These are phyloP conservation scores for Cryptus armator DNA, from an alignment of 2,888 invertebrate species.

Conservation along the genomic window DNA sequence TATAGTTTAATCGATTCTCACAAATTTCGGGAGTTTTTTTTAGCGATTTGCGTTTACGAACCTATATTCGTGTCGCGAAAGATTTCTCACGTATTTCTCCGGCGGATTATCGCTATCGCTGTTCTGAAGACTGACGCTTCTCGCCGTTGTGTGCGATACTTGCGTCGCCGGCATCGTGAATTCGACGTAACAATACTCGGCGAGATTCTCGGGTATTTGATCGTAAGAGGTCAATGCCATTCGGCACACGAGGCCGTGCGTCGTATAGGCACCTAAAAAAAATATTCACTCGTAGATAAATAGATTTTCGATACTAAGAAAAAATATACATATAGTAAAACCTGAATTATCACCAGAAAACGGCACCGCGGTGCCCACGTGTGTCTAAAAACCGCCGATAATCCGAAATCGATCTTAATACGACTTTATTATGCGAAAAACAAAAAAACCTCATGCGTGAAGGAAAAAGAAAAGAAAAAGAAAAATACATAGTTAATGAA, in stretches of 20 bases:
- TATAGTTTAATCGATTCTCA: not conserved
- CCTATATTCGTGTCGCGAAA: conserved; percentile 98
- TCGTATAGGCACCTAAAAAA: conserved; percentile 96
- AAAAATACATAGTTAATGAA: too few species aligned
- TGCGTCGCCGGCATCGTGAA: conserved; percentile 99
- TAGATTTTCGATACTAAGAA: not conserved
- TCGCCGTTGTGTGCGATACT: conserved; percentile 97
- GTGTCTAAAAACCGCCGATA: too few species aligned
- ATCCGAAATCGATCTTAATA: too few species aligned
- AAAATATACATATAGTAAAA: not conserved
- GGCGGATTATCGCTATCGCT: conserved; percentile 96
- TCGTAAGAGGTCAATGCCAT: conserved; percentile 99
- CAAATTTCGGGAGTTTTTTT: not conserved
- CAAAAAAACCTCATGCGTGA: too few species aligned
- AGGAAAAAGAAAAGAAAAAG: too few species aligned
- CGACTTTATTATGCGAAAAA: too few species aligned
- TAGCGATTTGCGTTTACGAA: conserved; percentile 79
- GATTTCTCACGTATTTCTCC: conserved; percentile 98
- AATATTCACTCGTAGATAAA: not conserved
- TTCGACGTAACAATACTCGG: conserved; percentile 95
- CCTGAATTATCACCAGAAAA: not conserved
- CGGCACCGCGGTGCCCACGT: too few species aligned
- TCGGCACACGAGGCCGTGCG: conserved; percentile 97
- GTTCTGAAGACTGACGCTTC: conserved; percentile 96
- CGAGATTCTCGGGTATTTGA: conserved; percentile 97